A percentile compares a stretch with the other conserved stretches of the same genome.
These are phyloP conservation scores for Macaca nemestrina DNA, from an alignment of 2,113 vertebrate species.

Conservation along the genomic window DNA sequence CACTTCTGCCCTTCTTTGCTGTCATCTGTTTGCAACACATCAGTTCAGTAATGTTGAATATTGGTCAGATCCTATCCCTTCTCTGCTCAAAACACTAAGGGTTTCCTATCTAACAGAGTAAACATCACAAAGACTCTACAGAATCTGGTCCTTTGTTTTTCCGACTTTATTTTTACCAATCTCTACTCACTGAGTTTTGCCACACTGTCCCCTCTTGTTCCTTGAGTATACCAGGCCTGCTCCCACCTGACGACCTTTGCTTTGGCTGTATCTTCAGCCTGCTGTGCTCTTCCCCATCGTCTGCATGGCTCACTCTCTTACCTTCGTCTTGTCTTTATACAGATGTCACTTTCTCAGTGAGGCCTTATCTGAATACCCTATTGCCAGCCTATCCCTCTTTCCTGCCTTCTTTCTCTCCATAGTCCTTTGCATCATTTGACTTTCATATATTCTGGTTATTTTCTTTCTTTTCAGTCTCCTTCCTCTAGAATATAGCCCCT, in stretches of 20 bases:
- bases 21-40: not conserved
- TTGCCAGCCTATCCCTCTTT: too few relatives aligned
- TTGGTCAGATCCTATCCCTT: not conserved
- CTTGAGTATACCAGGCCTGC: not conserved
- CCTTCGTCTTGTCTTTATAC: not conserved
- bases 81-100: not conserved
- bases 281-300: rapidly evolving
- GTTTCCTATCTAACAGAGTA: not conserved
- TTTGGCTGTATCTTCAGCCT: not conserved
- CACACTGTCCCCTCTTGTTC: too few relatives aligned
- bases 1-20: not conserved
- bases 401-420: not conserved
- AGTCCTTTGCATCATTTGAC: not conserved
- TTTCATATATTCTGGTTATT: not conserved
- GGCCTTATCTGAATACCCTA: not conserved
- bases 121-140: not conserved
- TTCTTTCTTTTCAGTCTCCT: not conserved
- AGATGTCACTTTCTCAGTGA: not conserved
- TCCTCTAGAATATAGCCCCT: not conserved
- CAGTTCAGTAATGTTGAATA: not conserved
- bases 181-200: not conserved
- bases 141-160: not conserved
- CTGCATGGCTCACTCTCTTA: rapidly evolving
- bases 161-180: not conserved
- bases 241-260: rapidly evolving